Evolutionary conservation across 1,140 invertebrate species (phyloP).

Genomic region (Tetramorium simillimum): DNA sequence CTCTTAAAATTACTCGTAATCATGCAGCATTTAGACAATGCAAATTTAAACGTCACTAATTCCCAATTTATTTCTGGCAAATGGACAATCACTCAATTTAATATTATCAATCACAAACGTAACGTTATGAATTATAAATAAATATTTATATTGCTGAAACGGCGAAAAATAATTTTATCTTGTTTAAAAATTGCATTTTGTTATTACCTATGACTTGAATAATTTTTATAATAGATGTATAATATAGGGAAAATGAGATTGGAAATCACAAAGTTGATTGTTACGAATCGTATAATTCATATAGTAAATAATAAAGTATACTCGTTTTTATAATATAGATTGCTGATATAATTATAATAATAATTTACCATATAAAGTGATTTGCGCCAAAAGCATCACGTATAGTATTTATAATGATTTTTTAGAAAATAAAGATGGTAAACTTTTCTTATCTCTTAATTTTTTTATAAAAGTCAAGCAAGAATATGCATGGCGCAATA

Average conservation of each 20-base stretch:
- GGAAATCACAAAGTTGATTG: too few relatives aligned
- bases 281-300: too few relatives aligned
- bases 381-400: too few relatives aligned
- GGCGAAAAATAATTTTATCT: not conserved
- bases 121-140: not conserved
- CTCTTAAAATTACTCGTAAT: constrained; percentile 21
- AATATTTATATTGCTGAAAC: not conserved
- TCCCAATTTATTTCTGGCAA: not conserved
- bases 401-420: too few relatives aligned
- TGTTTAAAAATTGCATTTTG: not conserved
- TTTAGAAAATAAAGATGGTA: too few relatives aligned
- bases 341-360: too few relatives aligned
- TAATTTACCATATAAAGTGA: too few relatives aligned
- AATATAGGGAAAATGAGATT: not conserved
- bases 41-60: constrained; percentile 25
- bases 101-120: not conserved
- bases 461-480: too few relatives aligned
- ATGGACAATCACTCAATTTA: not conserved
- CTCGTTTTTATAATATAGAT: too few relatives aligned
- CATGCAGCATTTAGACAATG: not conserved
- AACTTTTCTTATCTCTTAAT: too few relatives aligned
- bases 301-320: too few relatives aligned
- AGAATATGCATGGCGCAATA: too few relatives aligned
- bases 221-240: not conserved
- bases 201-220: not conserved